Conservation (phyloP, 2,797 vertebrate species). For the Bovichtus diacanthus region DNA sequence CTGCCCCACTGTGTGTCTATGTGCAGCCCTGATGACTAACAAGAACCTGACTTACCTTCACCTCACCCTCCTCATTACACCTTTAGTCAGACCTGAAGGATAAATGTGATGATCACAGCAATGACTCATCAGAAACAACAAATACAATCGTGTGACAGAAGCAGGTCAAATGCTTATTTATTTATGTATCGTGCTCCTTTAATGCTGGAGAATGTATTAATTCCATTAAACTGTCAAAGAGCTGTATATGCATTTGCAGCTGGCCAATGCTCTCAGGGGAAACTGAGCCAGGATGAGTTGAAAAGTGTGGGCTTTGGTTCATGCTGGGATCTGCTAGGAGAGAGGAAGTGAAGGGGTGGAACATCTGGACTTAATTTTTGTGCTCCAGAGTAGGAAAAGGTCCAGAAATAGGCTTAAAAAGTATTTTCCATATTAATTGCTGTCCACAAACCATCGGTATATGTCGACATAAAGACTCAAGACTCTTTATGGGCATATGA, state of each 20-base stretch:
- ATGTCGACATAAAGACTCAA: constrained; percentile 17
- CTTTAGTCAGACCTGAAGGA: constrained; percentile 14
- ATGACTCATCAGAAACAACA: constrained; percentile 40
- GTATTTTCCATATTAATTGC: constrained; percentile 60
- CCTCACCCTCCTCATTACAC: constrained; percentile 50
- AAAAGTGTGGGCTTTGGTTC: constrained; percentile 45
- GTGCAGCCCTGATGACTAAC: constrained; percentile 67
- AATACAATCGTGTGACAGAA: not conserved
- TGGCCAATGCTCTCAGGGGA: constrained; percentile 11
- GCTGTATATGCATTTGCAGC: constrained; percentile 17
- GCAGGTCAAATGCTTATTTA: not conserved
- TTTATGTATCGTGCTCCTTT: not conserved
- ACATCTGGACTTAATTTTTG: constrained; percentile 86
- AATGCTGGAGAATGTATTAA: not conserved
- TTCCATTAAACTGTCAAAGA: not conserved
- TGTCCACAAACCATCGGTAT: constrained; percentile 15
- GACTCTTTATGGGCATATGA: constrained; percentile 30
- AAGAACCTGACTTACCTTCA: constrained; percentile 59
- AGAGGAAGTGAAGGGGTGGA: constrained; percentile 81
- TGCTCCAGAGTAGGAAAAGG: constrained; percentile 27
- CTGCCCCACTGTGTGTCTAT: constrained; percentile 45
- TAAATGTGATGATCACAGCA: not conserved
- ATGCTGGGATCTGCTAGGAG: constrained; percentile 51
- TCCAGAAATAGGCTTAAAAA: constrained; percentile 59
- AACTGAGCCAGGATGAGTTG: constrained; percentile 29